phyloP scores from a whole-genome alignment of 2,797 vertebrate species.

The Gymnoscopelus braueri region DNA sequence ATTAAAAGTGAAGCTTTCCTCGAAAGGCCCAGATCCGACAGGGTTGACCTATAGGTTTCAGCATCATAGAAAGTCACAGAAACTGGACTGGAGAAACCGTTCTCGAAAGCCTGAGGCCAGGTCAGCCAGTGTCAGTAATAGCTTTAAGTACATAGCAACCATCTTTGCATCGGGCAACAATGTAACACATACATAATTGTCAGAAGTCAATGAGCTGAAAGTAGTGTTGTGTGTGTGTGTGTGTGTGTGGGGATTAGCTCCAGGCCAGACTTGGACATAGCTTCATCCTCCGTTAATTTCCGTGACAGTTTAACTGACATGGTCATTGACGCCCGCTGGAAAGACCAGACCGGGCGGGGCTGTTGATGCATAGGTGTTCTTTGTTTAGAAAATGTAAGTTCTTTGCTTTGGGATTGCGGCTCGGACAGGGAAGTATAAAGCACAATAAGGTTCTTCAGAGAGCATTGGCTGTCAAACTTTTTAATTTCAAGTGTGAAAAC shows the following conservation, averaged over 20 bases:
- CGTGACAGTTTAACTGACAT: too few relatives aligned
- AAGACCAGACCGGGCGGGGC: too few relatives aligned
- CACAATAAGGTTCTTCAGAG: too few relatives aligned
- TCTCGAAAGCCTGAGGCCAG: conserved; percentile 11
- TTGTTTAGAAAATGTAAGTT: too few relatives aligned
- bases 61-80: background rate
- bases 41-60: conserved; percentile 15
- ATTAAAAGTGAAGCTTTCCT: too few relatives aligned
- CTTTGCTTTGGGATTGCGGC: too few relatives aligned
- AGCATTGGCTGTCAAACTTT: too few relatives aligned
- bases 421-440: too few relatives aligned
- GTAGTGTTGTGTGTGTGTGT: background rate
- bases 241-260: background rate
- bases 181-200: conserved; percentile 10
- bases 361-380: too few relatives aligned
- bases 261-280: conserved; percentile 9
- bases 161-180: conserved; percentile 2
- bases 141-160: conserved; percentile 32
- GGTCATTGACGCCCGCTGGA: too few relatives aligned
- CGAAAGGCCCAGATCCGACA: background rate
- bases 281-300: too few relatives aligned
- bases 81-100: background rate
- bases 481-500: too few relatives aligned
- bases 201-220: conserved; percentile 20
- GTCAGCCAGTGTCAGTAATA: conserved; percentile 8